These are phyloP conservation scores for Ictalurus furcatus DNA, from an alignment of 2,113 vertebrate species.

Conservation along the genomic window DNA sequence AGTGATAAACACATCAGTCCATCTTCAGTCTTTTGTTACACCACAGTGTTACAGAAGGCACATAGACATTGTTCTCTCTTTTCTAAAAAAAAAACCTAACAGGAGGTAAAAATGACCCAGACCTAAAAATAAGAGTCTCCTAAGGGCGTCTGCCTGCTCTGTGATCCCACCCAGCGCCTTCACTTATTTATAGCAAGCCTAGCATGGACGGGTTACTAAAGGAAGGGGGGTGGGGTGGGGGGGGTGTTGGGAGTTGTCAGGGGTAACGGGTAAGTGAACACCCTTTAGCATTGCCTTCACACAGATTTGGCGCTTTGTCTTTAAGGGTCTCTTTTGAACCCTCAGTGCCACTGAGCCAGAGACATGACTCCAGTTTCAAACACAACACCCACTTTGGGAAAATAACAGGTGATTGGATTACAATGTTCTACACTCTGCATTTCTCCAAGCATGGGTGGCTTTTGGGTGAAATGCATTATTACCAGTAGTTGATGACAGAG, in stretches of 20 bases:
- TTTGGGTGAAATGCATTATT: background rate
- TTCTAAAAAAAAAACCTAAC: background rate
- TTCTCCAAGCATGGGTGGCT: background rate
- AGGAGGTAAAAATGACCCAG: slow-evolving; percentile 2
- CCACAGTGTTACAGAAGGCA: background rate
- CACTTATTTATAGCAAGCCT: slow-evolving; percentile 25
- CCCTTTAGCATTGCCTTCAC: background rate
- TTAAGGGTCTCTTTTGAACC: slow-evolving; percentile 27
- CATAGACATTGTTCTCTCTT: slow-evolving; percentile 6
- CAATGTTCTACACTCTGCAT: background rate
- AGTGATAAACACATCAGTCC: background rate
- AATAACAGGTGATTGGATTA: slow-evolving; percentile 58
- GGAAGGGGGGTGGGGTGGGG: too few species aligned
- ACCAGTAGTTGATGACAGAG: background rate
- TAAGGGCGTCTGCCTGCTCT: slow-evolving; percentile 38
- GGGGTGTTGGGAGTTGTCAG: background rate
- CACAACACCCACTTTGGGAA: slow-evolving; percentile 49
- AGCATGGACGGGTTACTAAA: background rate
- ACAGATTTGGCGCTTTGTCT: slow-evolving; percentile 40
- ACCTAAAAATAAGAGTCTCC: slow-evolving; percentile 34
- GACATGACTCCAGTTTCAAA: slow-evolving; percentile 61
- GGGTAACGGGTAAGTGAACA: background rate
- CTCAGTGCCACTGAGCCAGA: slow-evolving; percentile 28
- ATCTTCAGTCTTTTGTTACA: slow-evolving; percentile 17
- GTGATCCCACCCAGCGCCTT: slow-evolving; percentile 15